A percentile compares a stretch with the other conserved stretches of the same genome.
These are phyloP conservation scores for Caenorhabditis brenneri DNA, from an alignment of 1,140 invertebrate genomes.

Conservation along the genomic window DNA sequence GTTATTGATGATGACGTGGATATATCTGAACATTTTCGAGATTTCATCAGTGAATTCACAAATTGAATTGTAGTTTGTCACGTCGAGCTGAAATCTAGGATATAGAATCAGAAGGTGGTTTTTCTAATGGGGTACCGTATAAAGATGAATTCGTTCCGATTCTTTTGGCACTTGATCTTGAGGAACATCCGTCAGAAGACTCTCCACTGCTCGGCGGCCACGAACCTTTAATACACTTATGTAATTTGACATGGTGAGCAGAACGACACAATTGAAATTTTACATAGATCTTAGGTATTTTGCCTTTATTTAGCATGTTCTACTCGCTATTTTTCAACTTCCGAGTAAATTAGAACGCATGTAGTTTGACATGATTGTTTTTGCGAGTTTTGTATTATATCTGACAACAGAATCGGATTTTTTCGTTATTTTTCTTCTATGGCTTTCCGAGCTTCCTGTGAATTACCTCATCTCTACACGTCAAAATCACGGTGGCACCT, in stretches of 20 bases:
- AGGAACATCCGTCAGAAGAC: background rate
- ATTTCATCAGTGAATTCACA: conserved; percentile 22
- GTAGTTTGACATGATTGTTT: too few relatives aligned
- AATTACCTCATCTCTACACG: conserved; percentile 42
- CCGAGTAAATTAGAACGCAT: too few relatives aligned
- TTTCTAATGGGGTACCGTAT: too few relatives aligned
- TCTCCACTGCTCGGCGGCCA: conserved; percentile 19
- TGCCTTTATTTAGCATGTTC: too few relatives aligned
- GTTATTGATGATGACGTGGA: conserved; percentile 13
- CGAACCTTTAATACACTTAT: conserved; percentile 14
- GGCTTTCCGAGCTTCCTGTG: too few relatives aligned
- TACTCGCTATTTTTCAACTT: too few relatives aligned
- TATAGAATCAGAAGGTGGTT: background rate
- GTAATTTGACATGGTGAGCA: too few relatives aligned
- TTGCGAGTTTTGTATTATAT: too few relatives aligned
- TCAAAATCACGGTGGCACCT: conserved; percentile 25
- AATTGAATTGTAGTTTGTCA: conserved; percentile 20
- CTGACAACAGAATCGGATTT: too few relatives aligned
- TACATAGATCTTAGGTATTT: too few relatives aligned
- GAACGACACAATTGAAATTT: too few relatives aligned
- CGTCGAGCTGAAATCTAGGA: background rate
- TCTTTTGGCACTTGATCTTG: background rate
- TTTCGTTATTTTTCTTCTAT: too few relatives aligned
- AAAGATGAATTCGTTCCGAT: conserved; percentile 12
- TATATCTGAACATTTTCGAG: background rate